phyloP scores from a whole-genome alignment of 2,113 vertebrate species.

The Lipotes vexillifer region DNA sequence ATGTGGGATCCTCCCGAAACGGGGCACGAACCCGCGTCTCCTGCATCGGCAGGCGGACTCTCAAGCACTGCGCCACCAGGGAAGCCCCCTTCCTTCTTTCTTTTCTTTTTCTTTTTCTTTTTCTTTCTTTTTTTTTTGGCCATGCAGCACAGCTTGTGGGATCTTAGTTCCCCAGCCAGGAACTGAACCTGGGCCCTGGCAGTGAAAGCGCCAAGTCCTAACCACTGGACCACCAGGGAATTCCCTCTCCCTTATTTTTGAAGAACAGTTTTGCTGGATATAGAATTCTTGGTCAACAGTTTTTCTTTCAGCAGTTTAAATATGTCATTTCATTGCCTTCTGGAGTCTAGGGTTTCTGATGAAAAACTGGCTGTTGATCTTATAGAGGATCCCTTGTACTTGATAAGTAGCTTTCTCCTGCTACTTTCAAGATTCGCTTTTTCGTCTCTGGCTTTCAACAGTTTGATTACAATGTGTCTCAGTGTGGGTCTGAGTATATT shows the following conservation, averaged over 20 bases:
- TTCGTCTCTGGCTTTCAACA: not conserved
- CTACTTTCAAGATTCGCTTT: not conserved
- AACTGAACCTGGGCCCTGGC: not conserved
- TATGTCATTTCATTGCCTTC: not conserved
- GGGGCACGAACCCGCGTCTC: too few species aligned
- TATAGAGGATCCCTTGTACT: not conserved
- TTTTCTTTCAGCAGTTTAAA: not conserved
- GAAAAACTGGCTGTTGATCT: not conserved
- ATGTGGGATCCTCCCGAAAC: too few species aligned
- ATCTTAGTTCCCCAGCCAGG: not conserved
- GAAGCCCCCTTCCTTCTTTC: not conserved
- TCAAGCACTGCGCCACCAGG: too few species aligned
- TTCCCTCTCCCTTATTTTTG: not conserved
- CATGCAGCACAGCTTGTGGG: fast-evolving
- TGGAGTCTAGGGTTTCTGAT: not conserved
- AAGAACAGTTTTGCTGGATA: not conserved
- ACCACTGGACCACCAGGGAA: not conserved
- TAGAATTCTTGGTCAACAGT: not conserved
- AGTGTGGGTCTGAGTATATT: not conserved
- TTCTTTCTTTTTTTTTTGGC: not conserved
- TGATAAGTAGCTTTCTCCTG: not conserved
- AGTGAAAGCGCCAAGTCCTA: not conserved
- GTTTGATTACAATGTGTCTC: not conserved
- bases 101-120: not conserved
- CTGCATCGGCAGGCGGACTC: too few species aligned